Evolutionary conservation across 2,113 vertebrate species (phyloP).

Genomic region (Cebidichthys violaceus): DNA sequence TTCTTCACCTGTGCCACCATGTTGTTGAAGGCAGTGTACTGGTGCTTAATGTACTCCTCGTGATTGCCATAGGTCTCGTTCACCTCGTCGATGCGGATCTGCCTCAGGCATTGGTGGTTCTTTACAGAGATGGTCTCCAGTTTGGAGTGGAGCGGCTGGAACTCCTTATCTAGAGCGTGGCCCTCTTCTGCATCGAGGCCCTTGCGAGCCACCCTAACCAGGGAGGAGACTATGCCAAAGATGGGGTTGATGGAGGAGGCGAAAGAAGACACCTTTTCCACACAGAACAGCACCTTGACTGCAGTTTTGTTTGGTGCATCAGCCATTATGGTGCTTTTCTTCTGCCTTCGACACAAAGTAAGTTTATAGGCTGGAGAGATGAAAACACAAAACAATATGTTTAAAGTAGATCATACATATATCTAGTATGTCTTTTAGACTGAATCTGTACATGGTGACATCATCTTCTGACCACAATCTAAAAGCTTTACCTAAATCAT

Average conservation of each 20-base stretch:
- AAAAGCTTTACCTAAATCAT: background rate
- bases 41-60: constrained; percentile 85
- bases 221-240: constrained; percentile 83
- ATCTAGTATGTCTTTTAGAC: background rate
- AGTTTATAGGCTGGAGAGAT: constrained; percentile 32
- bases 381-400: background rate
- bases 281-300: constrained; percentile 76
- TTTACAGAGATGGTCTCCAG: constrained; percentile 81
- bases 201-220: constrained; percentile 82
- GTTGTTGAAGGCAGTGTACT: constrained; percentile 79
- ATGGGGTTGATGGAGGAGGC: constrained; percentile 85
- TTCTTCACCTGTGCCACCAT: constrained; percentile 80
- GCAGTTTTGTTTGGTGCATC: constrained; percentile 67
- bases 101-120: constrained; percentile 79
- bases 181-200: constrained; percentile 72
- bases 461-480: background rate
- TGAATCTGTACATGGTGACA: background rate
- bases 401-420: background rate
- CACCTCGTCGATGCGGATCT: constrained; percentile 81
- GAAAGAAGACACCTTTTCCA: constrained; percentile 85
- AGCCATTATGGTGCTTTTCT: constrained; percentile 74
- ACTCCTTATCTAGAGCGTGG: constrained; percentile 78
- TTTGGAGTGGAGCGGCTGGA: constrained; percentile 74
- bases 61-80: constrained; percentile 82
- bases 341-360: constrained; percentile 18